Evolutionary conservation across 2,113 vertebrate species (phyloP), one percentile per base, ranked within the genome.

Genomic region (Bos indicus): DNA sequence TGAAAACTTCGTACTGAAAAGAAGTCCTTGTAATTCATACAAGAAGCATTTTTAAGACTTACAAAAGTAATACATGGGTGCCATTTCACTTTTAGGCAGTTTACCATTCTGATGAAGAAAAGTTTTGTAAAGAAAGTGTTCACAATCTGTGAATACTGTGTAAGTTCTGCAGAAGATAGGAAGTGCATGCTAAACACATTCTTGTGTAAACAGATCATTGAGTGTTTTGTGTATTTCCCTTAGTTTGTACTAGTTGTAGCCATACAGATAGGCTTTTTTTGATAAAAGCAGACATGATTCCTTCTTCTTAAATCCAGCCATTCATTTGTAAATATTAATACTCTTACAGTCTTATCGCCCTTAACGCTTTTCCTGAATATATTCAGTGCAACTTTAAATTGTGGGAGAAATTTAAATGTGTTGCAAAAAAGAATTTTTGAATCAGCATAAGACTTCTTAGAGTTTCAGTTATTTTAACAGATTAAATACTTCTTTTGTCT

Each of bases 351-450:
- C 62, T 54, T 67, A 48, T 91, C 82, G 59, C 33, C 33, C 64
- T n/a, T 28, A 59, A 51, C 43, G 84, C 52, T 85, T 54, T 97
- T 77, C 40, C 33, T n/a, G 40, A 71, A 51, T 90, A 62, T 60
- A 43, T 36, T 93, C 94, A 95, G 28, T 43, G 51, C 2, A 2
- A 8, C 67, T 96, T 97, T 97, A 90, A 91, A 60, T n/a, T 90
- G 71, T 7, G 36, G 2, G 25, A 89, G 46, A 43, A 94, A 67
- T 17, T 90, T 81, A 88, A 43, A 91, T 81, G 46, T 96, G 81
- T 90, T 97, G 12, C 14, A 92, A 59, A 28, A 89, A 93, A 97
- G 15, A 89, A 57, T 91, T 95, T 91, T 96, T 57, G 97, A 94
- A 82, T 21, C 52, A 36, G 94, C 56, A 5, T 93, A 95, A 96